A percentile compares a stretch with the other conserved stretches of the same genome.
Evolutionary conservation across 2,797 vertebrate genomes (phyloP).

Genomic region (Tenualosa thibaudeaui): DNA sequence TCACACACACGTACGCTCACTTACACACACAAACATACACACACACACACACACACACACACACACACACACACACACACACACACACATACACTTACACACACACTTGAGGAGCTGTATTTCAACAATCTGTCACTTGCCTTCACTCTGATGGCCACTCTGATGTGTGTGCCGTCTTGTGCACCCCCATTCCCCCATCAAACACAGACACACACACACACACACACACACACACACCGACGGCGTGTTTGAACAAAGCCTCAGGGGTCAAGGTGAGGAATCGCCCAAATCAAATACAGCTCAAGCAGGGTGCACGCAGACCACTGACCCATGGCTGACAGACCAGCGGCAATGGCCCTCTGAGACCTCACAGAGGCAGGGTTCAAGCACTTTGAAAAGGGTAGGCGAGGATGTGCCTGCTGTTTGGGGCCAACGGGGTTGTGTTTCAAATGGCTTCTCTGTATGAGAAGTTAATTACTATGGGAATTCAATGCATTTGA

Average conservation of each 20-base stretch:
- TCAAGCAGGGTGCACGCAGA: constrained; percentile 45
- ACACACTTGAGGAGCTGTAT: background rate
- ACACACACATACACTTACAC: background rate
- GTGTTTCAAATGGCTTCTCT: background rate
- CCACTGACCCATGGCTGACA: constrained; percentile 38
- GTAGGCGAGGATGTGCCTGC: constrained; percentile 15
- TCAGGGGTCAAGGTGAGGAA: constrained; percentile 57
- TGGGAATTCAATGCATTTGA: background rate
- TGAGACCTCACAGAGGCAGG: background rate
- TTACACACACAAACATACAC: background rate
- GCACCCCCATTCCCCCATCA: background rate
- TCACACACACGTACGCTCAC: constrained; percentile 42
- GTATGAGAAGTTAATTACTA: background rate
- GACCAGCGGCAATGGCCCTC: constrained; percentile 22
- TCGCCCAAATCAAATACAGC: constrained; percentile 53
- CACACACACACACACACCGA: constrained; percentile 25
- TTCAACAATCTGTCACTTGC: constrained; percentile 10
- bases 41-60: background rate
- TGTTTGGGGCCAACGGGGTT: background rate
- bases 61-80: background rate
- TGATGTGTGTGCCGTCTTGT: background rate
- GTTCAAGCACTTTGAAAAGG: constrained; percentile 18
- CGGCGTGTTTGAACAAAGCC: constrained; percentile 52
- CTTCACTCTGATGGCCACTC: constrained; percentile 2
- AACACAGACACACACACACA: constrained; percentile 34